Evolutionary conservation across 2,888 invertebrate species (phyloP), one percentile per base, ranked within the genome.

Genomic region (Leptarthrus brevirostris): DNA sequence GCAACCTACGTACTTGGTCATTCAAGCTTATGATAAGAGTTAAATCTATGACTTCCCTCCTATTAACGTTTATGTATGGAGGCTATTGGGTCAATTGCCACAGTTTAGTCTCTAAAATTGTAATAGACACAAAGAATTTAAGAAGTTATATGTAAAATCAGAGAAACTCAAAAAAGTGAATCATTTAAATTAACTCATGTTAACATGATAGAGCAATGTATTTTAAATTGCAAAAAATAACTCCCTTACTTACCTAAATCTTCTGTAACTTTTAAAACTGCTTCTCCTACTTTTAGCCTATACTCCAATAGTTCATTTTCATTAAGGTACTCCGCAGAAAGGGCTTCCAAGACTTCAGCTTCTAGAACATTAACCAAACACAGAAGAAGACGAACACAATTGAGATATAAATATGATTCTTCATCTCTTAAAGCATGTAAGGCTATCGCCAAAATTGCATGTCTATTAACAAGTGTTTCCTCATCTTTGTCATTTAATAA

Each of bases 391-490:
- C 83, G 79, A 30, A 85, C 82, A 49, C 83, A 83, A 76, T 85
- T 85, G 1, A 85, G 79, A 69, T 83, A 85, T 1, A 83, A 82
- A 53, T 85, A 85, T 1, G 85, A 85, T 47, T 85, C 85, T 20
- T 79, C 79, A 22, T 81, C 78, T 70, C 81, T 83, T 0, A 85
- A 78, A 0, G 81, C 80, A 16, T 79, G 77, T 72, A 85, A 44
- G 0, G 84, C 83, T 36, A 85, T 74, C 0, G 83, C 84, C 18
- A 84, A 77, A 2, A 85, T 80, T 1, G 82, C 77, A 75, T 83
- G 83, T 2, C 79, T 75, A 61, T 84, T 84, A 0, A 80, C 70
- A 12, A 82, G 56, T 0, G 82, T 80, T 2, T 79, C 78, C 1
- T 77, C 61, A 77, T 85, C 82, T 34, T 79, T 79, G 3, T 77